Evolutionary conservation across 2,888 invertebrate genomes (phyloP).

Genomic region (Conomelus anceps): DNA sequence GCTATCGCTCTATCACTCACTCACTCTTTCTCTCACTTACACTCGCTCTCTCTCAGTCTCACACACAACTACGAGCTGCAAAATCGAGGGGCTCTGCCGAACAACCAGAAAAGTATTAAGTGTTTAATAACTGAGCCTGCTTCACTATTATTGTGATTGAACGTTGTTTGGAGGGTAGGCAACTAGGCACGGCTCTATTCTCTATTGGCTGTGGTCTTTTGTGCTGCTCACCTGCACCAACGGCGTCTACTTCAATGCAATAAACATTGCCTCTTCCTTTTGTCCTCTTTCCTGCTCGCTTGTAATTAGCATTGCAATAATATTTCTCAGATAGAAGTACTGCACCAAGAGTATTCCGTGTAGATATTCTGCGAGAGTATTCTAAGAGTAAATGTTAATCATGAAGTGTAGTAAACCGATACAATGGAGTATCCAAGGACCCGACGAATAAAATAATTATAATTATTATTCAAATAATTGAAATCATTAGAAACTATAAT

Average conservation of each 20-base stretch:
- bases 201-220: neutral
- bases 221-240: neutral
- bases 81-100: neutral
- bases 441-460: no score
- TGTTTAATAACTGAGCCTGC: slow-evolving; percentile 7
- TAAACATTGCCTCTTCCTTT: neutral
- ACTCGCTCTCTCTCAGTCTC: no score
- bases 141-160: neutral
- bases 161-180: neutral
- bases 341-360: no score
- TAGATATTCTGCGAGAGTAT: no score
- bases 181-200: no score
- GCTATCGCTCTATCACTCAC: neutral
- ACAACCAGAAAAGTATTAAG: slow-evolving; percentile 8
- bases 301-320: neutral
- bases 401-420: no score
- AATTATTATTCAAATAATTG: no score
- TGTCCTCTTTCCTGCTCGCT: neutral
- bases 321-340: no score
- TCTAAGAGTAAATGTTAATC: no score
- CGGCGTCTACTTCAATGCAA: neutral
- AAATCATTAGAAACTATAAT: no score
- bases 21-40: neutral
- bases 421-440: no score
- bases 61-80: neutral